Conservation (phyloP, 2,888 invertebrate genomes). For the Caenorhabditis imperialis region DNA sequence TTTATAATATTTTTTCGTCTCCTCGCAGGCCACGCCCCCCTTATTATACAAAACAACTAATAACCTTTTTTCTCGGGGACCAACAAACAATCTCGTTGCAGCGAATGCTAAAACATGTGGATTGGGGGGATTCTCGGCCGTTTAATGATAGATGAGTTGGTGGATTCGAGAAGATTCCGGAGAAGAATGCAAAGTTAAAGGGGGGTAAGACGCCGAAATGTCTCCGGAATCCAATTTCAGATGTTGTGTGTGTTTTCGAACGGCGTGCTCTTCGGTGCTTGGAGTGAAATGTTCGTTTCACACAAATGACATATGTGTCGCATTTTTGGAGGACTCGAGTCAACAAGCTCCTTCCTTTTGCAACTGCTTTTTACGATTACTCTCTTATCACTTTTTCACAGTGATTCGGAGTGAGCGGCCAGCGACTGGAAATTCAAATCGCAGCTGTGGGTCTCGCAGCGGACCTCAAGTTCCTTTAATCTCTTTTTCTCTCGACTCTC, state of each 20-base stretch:
- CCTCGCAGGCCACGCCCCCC: neutral
- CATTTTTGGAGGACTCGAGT: too few relatives aligned
- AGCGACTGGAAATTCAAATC: too few relatives aligned
- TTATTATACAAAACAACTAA: conserved; percentile 1
- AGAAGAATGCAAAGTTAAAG: too few relatives aligned
- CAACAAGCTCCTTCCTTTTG: too few relatives aligned
- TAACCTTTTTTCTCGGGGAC: conserved; percentile 1
- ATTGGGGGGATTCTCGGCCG: conserved; percentile 1
- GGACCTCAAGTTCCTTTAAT: too few relatives aligned
- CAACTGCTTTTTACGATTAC: too few relatives aligned
- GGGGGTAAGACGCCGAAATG: neutral
- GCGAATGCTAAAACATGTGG: conserved; percentile 7
- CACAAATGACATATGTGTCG: neutral
- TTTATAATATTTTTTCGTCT: conserved; percentile 8
- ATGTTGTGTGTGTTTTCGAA: conserved; percentile 22
- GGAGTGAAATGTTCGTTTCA: conserved; percentile 6
- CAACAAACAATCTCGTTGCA: neutral
- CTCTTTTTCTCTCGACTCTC: too few relatives aligned
- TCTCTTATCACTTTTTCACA: too few relatives aligned
- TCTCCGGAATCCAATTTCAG: conserved; percentile 30
- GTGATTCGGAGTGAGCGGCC: too few relatives aligned
- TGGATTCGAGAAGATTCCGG: neutral
- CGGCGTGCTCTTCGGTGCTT: conserved; percentile 14
- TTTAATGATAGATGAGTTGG: conserved; percentile 4
- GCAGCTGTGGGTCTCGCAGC: too few relatives aligned